Base-by-base conservation (phyloP, 2,797 vertebrate species). In the Poeciliopsis gracilis region DNA sequence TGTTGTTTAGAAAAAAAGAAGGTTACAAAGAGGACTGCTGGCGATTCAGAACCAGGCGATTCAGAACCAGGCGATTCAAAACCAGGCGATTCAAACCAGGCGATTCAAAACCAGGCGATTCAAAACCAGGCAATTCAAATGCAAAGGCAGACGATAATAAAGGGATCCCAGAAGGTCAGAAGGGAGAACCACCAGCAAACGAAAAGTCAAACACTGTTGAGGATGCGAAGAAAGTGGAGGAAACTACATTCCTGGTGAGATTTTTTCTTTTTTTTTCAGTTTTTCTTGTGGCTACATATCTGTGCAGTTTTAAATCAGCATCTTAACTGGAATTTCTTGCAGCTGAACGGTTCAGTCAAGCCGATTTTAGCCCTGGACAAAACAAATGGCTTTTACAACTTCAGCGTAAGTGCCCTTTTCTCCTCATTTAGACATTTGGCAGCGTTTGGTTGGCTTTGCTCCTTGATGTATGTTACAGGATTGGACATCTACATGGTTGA, bases 341-440 rank as follows among this genome's bases (percentile, higher is more conserved):
- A 95, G 95, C 87, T 93, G 75, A 38, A 3, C 18, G 77, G 71
- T 13, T 83, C 20, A 16, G 77, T 77, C 1, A 55, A 87, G 0
- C 38, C 93, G 74, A 81, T 69, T 4, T 69, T 96, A 55, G 88
- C 67, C 16, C 85, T 97, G 83, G 84, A 75, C 38, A 88, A 91
- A 70, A 5, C 36, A 0, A 89, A 90, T 0, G 83, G 82, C 77
- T 84, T 91, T 53, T 97, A 96, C 90, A 95, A 84, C 90, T 97
- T 97, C 90, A 95, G 89, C 0, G 96, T 97, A 87, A 96, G 96
- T 89, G 8, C 30, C 7, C 4, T 18, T 25, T 72, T 75, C 13
- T 33, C 4, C 45, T 8, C n/a, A 23, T 1, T 23, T 76, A 10
- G 9, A 9, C 10, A 53, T 41, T 7, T 20, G 16, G 12, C 1